A percentile compares a stretch with the other conserved stretches of the same genome.
These are phyloP conservation scores for Galbula dea DNA, from an alignment of 2,113 vertebrate species.

Conservation along the genomic window DNA sequence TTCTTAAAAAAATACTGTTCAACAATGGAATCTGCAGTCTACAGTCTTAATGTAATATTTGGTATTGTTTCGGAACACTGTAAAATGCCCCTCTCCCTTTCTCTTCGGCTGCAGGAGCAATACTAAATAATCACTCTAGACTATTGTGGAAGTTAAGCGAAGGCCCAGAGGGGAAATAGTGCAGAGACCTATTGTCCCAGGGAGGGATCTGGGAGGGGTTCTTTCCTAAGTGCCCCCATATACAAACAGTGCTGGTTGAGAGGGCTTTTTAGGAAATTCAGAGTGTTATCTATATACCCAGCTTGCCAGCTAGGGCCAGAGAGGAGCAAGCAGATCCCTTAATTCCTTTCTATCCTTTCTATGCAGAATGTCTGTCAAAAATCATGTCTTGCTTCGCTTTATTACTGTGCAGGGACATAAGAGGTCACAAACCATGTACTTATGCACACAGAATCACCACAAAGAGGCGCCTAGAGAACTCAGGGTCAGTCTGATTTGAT, in stretches of 20 bases:
- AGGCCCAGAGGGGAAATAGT: background rate
- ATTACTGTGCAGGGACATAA: background rate
- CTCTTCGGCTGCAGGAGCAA: background rate
- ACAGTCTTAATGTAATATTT: background rate
- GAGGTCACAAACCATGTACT: background rate
- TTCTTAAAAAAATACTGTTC: background rate
- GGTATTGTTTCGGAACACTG: background rate
- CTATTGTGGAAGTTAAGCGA: background rate
- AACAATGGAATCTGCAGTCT: background rate
- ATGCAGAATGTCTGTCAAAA: background rate
- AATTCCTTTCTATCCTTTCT: background rate
- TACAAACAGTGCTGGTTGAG: background rate
- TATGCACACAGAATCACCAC: background rate
- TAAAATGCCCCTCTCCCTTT: background rate
- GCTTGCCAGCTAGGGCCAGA: background rate
- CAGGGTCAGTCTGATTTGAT: background rate
- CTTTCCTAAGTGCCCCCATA: background rate
- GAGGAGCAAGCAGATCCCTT: background rate
- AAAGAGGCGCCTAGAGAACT: background rate
- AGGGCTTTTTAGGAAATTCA: constrained; percentile 9
- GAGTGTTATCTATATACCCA: background rate
- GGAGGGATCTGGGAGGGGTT: background rate
- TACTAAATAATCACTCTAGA: background rate
- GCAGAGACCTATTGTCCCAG: background rate
- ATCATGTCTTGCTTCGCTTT: background rate